Evolutionary conservation across 2,888 invertebrate genomes (phyloP).

Genomic region (Dioctria rufipes): DNA sequence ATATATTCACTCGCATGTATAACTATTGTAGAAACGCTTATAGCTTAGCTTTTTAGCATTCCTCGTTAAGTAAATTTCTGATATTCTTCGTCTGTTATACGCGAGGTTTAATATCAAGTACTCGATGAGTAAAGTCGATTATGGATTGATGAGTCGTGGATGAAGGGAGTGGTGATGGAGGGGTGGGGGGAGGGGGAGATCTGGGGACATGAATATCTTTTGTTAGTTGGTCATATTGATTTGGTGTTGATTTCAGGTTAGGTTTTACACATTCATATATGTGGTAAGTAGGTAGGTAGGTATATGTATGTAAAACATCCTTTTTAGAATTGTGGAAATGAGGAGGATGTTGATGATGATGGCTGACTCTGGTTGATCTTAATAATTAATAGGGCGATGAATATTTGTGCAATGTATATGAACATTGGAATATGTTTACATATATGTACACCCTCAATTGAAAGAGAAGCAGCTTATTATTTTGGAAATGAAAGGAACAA

Average conservation of each 20-base stretch:
- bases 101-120: slow-evolving; percentile 30
- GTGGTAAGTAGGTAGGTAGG: too few species aligned
- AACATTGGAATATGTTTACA: not conserved
- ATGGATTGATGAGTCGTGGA: too few species aligned
- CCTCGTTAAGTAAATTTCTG: slow-evolving; percentile 43
- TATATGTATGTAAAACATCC: too few species aligned
- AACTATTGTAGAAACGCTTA: not conserved
- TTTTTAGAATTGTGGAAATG: not conserved
- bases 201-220: not conserved
- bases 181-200: not conserved
- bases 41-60: slow-evolving; percentile 40
- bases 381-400: not conserved
- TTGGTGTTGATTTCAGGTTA: slow-evolving; percentile 39
- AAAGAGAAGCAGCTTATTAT: too few species aligned
- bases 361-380: not conserved
- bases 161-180: too few species aligned
- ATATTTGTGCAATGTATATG: not conserved
- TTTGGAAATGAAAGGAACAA: too few species aligned
- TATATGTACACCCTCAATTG: too few species aligned
- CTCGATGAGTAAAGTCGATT: not conserved
- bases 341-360: not conserved
- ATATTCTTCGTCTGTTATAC: slow-evolving; percentile 19
- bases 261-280: too few species aligned
- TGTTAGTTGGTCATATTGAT: slow-evolving; percentile 14
- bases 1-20: too few species aligned